Percentiles rank a stretch among this genome's conserved stretches.
Evolutionary conservation across 2,888 invertebrate genomes (phyloP).

Genomic region (Agrochola macilenta): DNA sequence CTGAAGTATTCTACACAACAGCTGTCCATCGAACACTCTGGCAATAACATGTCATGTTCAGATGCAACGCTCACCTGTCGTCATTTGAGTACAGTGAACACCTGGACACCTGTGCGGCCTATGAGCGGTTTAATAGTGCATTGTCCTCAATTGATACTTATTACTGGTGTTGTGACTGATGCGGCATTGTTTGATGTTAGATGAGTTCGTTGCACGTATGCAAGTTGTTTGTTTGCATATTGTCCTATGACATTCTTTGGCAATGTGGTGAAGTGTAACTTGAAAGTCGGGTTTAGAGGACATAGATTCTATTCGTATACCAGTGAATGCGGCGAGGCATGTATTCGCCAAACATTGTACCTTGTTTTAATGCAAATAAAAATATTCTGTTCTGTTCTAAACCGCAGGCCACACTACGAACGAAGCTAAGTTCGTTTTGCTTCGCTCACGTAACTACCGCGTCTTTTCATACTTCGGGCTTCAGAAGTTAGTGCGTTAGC

Average conservation of each 20-base stretch:
- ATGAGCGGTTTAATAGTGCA: conserved; percentile 27
- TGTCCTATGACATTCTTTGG: background rate
- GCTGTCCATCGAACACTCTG: conserved; percentile 23
- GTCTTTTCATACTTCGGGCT: no score
- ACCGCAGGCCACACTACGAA: no score
- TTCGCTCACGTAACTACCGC: no score
- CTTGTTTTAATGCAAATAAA: no score
- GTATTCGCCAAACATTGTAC: no score
- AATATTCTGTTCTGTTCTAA: no score
- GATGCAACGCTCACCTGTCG: conserved; percentile 41
- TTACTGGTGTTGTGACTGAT: conserved; percentile 34
- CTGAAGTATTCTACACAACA: conserved; percentile 21
- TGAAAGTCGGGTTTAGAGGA: background rate
- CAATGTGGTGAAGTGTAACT: background rate
- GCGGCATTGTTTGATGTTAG: conserved; percentile 36
- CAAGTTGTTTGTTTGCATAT: background rate
- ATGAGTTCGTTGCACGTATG: conserved; percentile 7
- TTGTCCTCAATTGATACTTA: conserved; percentile 47
- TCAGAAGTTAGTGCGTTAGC: no score
- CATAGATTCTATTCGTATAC: no score
- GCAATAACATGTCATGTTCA: conserved; percentile 23
- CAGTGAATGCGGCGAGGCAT: no score
- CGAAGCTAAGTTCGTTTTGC: no score
- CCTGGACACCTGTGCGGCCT: conserved; percentile 39
- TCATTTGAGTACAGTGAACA: conserved; percentile 3